These are phyloP conservation scores for Rhinolophus ferrumequinum DNA, from an alignment of 2,113 vertebrate genomes.

Conservation along the genomic window DNA sequence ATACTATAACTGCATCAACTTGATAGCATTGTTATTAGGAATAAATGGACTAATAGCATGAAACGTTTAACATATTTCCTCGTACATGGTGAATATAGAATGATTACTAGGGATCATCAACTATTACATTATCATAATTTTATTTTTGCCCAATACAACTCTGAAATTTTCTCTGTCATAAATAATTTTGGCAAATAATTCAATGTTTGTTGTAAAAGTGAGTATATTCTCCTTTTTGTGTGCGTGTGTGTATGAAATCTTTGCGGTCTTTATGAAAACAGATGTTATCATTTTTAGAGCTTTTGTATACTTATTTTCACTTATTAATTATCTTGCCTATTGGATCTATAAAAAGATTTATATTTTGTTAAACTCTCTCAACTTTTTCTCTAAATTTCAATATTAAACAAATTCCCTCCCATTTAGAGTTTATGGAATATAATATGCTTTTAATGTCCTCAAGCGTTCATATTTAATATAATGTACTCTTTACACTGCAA, in stretches of 20 bases:
- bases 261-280: neutral
- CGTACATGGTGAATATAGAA: neutral
- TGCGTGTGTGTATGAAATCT: neutral
- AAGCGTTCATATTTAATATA: neutral
- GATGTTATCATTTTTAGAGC: neutral
- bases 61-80: neutral
- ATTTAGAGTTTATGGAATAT: neutral
- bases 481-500: neutral
- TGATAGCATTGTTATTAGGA: neutral
- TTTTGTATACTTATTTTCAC: neutral
- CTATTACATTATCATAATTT: neutral
- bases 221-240: neutral
- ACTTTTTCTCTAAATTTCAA: neutral
- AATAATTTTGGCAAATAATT: neutral
- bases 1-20: neutral
- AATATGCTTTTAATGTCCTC: neutral
- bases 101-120: neutral
- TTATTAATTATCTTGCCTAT: slow-evolving; percentile 35
- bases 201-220: neutral
- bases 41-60: neutral
- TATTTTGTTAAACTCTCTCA: slow-evolving; percentile 18
- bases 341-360: neutral
- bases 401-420: neutral
- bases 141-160: slow-evolving; percentile 6
- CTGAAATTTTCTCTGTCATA: neutral